phyloP scores from a whole-genome alignment of 35 echinoderm and acorn worm species.

The Nesometra sesokonis region DNA sequence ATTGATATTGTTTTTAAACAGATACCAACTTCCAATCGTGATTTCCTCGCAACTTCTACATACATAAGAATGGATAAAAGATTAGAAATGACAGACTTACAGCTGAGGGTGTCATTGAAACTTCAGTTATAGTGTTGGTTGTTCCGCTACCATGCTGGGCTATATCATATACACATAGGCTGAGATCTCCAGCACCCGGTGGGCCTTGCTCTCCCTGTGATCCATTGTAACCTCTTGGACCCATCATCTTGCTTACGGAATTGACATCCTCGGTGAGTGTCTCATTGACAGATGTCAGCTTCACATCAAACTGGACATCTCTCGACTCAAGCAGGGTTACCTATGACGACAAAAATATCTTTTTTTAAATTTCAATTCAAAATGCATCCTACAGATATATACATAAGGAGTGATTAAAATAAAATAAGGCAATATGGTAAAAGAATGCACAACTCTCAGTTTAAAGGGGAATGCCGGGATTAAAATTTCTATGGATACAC shows the following conservation, averaged over 20 bases:
- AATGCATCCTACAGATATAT: too few species aligned
- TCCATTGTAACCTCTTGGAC: slow-evolving; percentile 15
- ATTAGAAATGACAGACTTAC: not conserved
- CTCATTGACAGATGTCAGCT: not conserved
- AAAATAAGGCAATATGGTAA: too few species aligned
- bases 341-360: not conserved
- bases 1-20: too few species aligned
- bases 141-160: not conserved
- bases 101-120: not conserved
- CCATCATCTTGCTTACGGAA: not conserved
- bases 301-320: not conserved
- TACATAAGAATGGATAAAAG: too few species aligned
- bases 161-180: not conserved
- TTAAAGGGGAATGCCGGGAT: too few species aligned
- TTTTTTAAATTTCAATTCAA: too few species aligned
- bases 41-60: too few species aligned
- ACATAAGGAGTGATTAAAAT: too few species aligned
- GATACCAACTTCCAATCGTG: too few species aligned
- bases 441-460: too few species aligned
- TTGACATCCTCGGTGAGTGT: not conserved
- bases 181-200: slow-evolving; percentile 1
- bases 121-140: not conserved
- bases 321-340: not conserved
- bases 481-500: too few species aligned
- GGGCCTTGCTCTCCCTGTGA: not conserved